Evolutionary conservation across 1,140 invertebrate species (phyloP).

Genomic region (Daktulosphaira vitifoliae): DNA sequence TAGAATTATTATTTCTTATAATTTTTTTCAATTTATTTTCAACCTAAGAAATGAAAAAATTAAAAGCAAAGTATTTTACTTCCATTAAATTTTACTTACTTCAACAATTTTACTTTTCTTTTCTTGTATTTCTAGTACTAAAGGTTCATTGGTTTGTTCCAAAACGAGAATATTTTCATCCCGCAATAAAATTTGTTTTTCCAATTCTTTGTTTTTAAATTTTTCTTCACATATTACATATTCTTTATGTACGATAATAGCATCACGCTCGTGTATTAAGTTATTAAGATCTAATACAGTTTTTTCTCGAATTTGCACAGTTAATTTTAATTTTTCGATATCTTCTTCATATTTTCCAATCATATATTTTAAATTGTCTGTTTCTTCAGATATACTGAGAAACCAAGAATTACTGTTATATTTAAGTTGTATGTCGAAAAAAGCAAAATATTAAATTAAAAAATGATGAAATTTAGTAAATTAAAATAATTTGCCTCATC

Average conservation of each 20-base stretch:
- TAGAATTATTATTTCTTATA: slow-evolving; percentile 54
- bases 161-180: slow-evolving; percentile 82
- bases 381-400: slow-evolving; percentile 52
- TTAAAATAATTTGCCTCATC: too few relatives aligned
- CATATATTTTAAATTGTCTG: slow-evolving; percentile 62
- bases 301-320: slow-evolving; percentile 60
- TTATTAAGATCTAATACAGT: slow-evolving; percentile 66
- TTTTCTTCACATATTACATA: slow-evolving; percentile 72
- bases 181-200: slow-evolving; percentile 83
- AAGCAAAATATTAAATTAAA: background rate
- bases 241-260: slow-evolving; percentile 74
- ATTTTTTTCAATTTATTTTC: slow-evolving; percentile 60
- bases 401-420: background rate
- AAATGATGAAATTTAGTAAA: too few relatives aligned
- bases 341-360: slow-evolving; percentile 55
- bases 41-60: slow-evolving; percentile 43
- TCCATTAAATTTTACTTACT: slow-evolving; percentile 40
- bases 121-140: slow-evolving; percentile 67
- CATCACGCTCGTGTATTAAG: slow-evolving; percentile 68
- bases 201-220: slow-evolving; percentile 74
- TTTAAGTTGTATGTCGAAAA: background rate
- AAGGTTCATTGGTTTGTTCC: slow-evolving; percentile 73
- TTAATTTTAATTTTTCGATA: slow-evolving; percentile 56
- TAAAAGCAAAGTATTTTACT: background rate
- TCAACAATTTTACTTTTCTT: slow-evolving; percentile 70